Evolutionary conservation across 2,113 vertebrate genomes (phyloP), one percentile per base, ranked within the genome.

Genomic region (Anguilla japonica): DNA sequence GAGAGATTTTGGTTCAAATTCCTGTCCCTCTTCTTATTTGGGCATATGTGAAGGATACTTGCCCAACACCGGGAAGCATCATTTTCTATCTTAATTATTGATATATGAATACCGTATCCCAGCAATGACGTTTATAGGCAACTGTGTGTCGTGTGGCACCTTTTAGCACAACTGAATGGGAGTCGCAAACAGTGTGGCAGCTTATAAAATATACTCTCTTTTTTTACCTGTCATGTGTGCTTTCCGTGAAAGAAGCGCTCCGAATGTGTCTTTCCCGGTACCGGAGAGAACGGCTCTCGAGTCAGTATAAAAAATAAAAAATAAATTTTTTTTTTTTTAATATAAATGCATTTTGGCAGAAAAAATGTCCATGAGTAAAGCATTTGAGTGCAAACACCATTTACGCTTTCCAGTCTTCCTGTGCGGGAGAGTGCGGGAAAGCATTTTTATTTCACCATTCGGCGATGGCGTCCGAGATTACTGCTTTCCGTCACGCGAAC

Each of bases 331-430:
- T 34, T 34, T 34, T 34, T 34, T 46, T n/a, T n/a, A n/a, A 34
- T 34, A 34, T 15, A 56, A 56, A 56, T 56, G 3, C 60, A 67
- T 22, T 67, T 26, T 82, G 81, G 81, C 81, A 53, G 41, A 18
- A 16, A 50, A 75, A 53, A n/a, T 53, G 8, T 43, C 41, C 46
- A 1, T n/a, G 46, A 50, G 41, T 46, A 46, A 41, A 53, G 0
- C 13, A 53, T 53, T 53, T 81, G 22, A 7, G 22, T n/a, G 6
- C 46, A n/a, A 9, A 39, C 26, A 53, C 81, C 46, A 82, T 53
- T 50, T 82, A 41, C 53, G 46, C 81, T 82, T 53, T 82, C 81
- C 41, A 53, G n/a, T 29, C 81, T 82, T 53, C n/a, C 46, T 53
- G 46, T 82, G 81, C 29, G 81, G 43, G 81, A n/a, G 81, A 50